These are phyloP conservation scores for Gavialis gangeticus DNA, from an alignment of 2,113 vertebrate species.

Conservation along the genomic window DNA sequence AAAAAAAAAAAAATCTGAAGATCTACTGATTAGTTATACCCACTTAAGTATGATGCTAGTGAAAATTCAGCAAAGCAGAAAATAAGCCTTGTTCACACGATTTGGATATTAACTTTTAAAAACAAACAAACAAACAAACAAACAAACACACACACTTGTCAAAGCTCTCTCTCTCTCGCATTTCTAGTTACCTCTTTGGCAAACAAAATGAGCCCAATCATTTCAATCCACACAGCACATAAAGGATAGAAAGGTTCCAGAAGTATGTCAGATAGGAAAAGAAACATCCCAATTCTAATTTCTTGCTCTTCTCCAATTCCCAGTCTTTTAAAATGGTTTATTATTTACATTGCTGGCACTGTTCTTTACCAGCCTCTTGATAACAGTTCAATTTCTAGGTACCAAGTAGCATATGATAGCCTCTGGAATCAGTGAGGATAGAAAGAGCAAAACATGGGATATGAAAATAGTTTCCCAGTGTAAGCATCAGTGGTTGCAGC, in stretches of 20 bases:
- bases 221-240: background rate
- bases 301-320: background rate
- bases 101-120: background rate
- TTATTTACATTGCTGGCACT: background rate
- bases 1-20: background rate
- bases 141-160: no score
- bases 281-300: background rate
- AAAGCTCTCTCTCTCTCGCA: no score
- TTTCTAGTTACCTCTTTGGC: background rate
- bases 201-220: background rate
- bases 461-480: background rate
- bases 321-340: background rate
- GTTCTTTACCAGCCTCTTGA: background rate
- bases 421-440: background rate
- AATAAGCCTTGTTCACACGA: background rate
- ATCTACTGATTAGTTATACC: background rate
- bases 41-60: no score
- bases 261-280: background rate
- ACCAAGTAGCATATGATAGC: background rate
- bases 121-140: no score
- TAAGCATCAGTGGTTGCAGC: background rate
- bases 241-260: background rate
- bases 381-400: background rate
- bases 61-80: background rate
- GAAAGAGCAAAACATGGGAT: background rate